A percentile compares a stretch with the other conserved stretches of the same genome.
Evolutionary conservation across 2,113 vertebrate genomes (phyloP).

Genomic region (Danionella cerebrum): DNA sequence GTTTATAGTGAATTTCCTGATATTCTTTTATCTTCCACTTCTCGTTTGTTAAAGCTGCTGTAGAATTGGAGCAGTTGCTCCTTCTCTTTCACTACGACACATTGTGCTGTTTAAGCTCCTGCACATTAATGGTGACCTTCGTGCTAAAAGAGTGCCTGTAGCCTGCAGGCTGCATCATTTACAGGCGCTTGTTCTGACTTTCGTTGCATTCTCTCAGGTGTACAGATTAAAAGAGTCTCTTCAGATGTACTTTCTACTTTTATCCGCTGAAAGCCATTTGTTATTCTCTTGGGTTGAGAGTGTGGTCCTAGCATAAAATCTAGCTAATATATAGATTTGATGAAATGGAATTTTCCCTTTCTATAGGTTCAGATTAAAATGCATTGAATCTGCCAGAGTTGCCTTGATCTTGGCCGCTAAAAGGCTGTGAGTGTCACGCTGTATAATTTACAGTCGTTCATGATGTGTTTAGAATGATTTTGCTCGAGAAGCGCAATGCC

Average conservation of each 20-base stretch:
- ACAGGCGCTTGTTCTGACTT: not conserved
- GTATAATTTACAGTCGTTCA: no score
- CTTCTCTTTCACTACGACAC: not conserved
- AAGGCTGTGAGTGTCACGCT: no score
- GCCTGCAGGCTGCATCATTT: not conserved
- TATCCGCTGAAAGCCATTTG: not conserved
- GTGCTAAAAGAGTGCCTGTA: not conserved
- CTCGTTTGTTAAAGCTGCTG: not conserved
- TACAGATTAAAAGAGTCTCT: not conserved
- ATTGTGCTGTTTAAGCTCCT: not conserved
- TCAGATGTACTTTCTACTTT: not conserved
- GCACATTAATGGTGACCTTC: not conserved
- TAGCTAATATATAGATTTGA: no score
- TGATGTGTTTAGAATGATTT: no score
- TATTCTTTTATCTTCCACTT: not conserved
- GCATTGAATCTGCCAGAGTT: no score
- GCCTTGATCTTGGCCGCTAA: no score
- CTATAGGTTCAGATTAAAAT: no score
- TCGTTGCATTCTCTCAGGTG: not conserved
- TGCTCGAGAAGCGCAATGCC: no score
- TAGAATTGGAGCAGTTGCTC: not conserved
- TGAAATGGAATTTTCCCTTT: no score
- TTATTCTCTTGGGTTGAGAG: not conserved
- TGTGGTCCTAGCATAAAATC: no score
- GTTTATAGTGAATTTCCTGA: not conserved